phyloP scores from a whole-genome alignment of 2,888 invertebrate genomes.

The Meloe dianella region DNA sequence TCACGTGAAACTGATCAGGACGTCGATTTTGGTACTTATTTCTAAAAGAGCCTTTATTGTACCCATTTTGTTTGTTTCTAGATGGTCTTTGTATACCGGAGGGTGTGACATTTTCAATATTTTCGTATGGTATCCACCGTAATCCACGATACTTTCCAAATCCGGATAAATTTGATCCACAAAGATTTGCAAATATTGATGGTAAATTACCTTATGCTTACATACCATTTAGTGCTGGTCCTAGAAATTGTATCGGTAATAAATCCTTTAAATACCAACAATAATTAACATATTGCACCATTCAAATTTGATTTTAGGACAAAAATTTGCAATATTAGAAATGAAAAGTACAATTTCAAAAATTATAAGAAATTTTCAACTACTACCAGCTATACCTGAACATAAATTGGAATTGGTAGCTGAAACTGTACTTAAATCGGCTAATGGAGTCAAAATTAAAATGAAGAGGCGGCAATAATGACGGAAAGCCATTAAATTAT shows the following conservation, averaged over 20 bases:
- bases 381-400: slow-evolving; percentile 41
- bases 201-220: slow-evolving; percentile 19
- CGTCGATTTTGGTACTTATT: not conserved
- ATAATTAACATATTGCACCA: no score
- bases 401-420: slow-evolving; percentile 58
- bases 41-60: not conserved
- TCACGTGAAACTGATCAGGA: not conserved
- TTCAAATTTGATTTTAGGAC: slow-evolving; percentile 48
- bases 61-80: not conserved
- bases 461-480: slow-evolving; percentile 18
- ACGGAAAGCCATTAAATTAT: not conserved
- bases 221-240: slow-evolving; percentile 35
- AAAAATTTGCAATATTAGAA: slow-evolving; percentile 63
- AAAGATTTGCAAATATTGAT: slow-evolving; percentile 47
- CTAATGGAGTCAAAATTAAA: slow-evolving; percentile 59
- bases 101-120: not conserved
- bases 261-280: not conserved
- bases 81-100: not conserved
- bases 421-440: slow-evolving; percentile 61
- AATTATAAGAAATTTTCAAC: slow-evolving; percentile 60
- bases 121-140: slow-evolving; percentile 48
- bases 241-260: slow-evolving; percentile 35
- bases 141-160: slow-evolving; percentile 54
- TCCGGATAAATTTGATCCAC: slow-evolving; percentile 56
- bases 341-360: slow-evolving; percentile 63